Evolutionary conservation across 2,797 vertebrate genomes (phyloP).

Genomic region (Sebastes steindachneri): DNA sequence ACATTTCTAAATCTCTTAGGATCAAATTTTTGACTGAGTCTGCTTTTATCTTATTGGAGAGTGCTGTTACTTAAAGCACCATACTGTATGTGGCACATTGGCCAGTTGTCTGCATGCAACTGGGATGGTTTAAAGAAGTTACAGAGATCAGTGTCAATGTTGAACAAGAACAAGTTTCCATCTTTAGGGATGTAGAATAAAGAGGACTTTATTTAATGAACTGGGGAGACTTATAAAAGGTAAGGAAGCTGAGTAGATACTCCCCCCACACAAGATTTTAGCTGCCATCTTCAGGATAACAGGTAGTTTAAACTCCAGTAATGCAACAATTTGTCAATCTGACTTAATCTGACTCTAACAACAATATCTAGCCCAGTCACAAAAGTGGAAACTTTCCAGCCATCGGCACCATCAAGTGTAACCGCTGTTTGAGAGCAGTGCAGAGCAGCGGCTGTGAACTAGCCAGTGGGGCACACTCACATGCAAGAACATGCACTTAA

Average conservation of each 20-base stretch:
- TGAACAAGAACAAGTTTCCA: constrained; percentile 25
- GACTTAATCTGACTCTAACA: background rate
- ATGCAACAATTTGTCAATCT: background rate
- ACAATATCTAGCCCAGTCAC: background rate
- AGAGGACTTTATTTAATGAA: constrained; percentile 10
- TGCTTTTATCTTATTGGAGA: constrained; percentile 40
- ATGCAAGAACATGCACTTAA: no score
- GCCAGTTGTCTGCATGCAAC: background rate
- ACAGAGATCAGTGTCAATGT: constrained; percentile 5
- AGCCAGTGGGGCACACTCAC: no score
- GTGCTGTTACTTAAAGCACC: constrained; percentile 2
- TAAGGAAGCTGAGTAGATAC: background rate
- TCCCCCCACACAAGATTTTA: background rate
- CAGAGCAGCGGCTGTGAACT: no score
- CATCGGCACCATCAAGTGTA: no score
- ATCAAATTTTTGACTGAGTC: constrained; percentile 39
- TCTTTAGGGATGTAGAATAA: background rate
- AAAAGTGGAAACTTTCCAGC: background rate
- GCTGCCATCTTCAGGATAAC: background rate
- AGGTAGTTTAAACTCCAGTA: background rate
- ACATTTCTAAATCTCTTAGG: constrained; percentile 38
- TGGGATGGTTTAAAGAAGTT: constrained; percentile 25
- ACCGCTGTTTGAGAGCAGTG: no score
- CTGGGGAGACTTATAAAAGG: background rate
- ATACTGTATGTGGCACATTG: constrained; percentile 6